These are phyloP conservation scores for Glyphotaelius pellucidus DNA, from an alignment of 2,888 invertebrate species.

Conservation along the genomic window DNA sequence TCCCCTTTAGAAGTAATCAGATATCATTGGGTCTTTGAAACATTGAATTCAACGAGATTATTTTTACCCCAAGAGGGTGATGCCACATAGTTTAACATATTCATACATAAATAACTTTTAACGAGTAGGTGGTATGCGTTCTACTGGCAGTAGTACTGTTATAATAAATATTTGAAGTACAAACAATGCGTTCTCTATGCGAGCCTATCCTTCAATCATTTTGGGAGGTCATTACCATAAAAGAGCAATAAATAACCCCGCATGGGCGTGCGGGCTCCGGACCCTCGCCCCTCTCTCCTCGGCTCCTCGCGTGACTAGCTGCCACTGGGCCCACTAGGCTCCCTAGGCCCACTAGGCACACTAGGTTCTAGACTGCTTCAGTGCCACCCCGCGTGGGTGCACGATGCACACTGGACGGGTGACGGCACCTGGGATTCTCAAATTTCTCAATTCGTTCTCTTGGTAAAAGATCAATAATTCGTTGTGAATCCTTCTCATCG, in stretches of 20 bases:
- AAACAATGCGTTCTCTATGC: conserved; percentile 13
- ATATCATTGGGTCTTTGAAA: too few relatives aligned
- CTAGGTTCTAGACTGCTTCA: background rate
- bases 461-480: background rate
- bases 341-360: too few relatives aligned
- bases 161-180: background rate
- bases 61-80: too few relatives aligned
- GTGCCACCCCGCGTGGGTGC: conserved; percentile 6
- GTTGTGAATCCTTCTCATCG: background rate
- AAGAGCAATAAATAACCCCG: conserved; percentile 45
- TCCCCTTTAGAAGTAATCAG: too few relatives aligned
- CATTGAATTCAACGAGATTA: too few relatives aligned
- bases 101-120: too few relatives aligned
- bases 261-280: conserved; percentile 9
- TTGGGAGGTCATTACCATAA: conserved; percentile 46
- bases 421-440: background rate
- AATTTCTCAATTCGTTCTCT: background rate
- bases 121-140: background rate
- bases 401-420: background rate
- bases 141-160: background rate
- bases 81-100: too few relatives aligned
- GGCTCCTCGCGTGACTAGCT: conserved; percentile 42
- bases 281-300: conserved; percentile 21
- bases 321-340: conserved; percentile 15
- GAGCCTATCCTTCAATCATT: conserved; percentile 41